Evolutionary conservation across 2,797 vertebrate genomes (phyloP).

Genomic region (Delichon dasypus): DNA sequence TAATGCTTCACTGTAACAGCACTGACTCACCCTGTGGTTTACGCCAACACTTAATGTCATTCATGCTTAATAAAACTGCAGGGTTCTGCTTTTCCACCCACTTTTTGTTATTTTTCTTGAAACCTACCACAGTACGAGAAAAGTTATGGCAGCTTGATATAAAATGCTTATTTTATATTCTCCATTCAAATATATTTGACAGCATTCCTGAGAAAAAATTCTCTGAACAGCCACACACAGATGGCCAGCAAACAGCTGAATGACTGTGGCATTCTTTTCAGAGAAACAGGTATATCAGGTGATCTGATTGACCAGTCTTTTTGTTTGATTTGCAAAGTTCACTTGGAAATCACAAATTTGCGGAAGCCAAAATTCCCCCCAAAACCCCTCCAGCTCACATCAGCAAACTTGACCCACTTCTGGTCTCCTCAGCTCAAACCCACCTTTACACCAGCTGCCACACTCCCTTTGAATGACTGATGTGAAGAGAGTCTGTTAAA

Average conservation of each 20-base stretch:
- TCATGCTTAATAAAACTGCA: constrained; percentile 34
- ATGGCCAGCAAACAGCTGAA: not conserved
- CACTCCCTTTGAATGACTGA: constrained; percentile 15
- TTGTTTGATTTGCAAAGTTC: not conserved
- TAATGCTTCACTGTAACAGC: not conserved
- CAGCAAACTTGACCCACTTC: constrained; percentile 11
- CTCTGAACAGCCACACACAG: not conserved
- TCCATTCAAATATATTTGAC: not conserved
- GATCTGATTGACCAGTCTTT: not conserved
- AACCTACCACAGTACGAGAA: not conserved
- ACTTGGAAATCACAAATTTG: not conserved
- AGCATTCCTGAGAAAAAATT: not conserved
- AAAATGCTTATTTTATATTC: constrained; percentile 12
- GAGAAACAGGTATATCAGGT: not conserved
- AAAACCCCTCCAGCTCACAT: not conserved
- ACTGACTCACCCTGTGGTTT: constrained; percentile 19
- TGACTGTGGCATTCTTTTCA: not conserved
- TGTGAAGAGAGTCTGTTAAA: constrained; percentile 24
- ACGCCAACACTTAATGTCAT: constrained; percentile 8
- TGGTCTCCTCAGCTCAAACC: not conserved
- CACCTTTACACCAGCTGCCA: not conserved
- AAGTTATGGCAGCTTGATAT: not conserved
- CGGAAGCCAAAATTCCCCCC: not conserved
- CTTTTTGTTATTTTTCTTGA: constrained; percentile 37
- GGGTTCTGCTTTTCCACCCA: constrained; percentile 23